These are phyloP conservation scores for Cherax quadricarinatus DNA, from an alignment of 1,140 invertebrate species.

Conservation along the genomic window DNA sequence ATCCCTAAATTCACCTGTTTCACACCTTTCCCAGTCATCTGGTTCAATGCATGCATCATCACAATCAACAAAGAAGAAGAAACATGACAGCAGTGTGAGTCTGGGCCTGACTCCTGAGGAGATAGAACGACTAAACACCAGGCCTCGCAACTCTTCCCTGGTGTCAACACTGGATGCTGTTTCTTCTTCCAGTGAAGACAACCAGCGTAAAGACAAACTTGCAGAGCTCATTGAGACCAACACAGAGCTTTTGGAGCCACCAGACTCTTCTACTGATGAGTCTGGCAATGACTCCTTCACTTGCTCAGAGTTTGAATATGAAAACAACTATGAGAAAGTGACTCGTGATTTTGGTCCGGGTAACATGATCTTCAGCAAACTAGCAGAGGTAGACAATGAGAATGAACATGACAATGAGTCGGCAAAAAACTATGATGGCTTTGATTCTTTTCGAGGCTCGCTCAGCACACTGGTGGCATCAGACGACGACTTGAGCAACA, in stretches of 20 bases:
- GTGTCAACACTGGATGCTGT: conserved; percentile 95
- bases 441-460: conserved; percentile 94
- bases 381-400: conserved; percentile 80
- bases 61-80: conserved; percentile 80
- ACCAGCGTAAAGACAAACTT: conserved; percentile 74
- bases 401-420: conserved; percentile 78
- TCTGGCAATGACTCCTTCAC: conserved; percentile 98
- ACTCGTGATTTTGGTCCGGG: conserved; percentile 78
- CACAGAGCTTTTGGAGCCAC: conserved; percentile 75
- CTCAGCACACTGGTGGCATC: conserved; percentile 94
- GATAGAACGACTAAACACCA: conserved; percentile 88
- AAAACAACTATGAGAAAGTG: conserved; percentile 87
- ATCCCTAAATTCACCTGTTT: conserved; percentile 92
- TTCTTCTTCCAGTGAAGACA: conserved; percentile 91
- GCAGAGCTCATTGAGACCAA: conserved; percentile 77
- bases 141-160: conserved; percentile 87
- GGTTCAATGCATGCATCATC: conserved; percentile 76
- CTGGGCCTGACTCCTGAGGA: conserved; percentile 88
- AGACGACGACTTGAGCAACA: conserved; percentile 86
- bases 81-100: conserved; percentile 73
- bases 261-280: conserved; percentile 91
- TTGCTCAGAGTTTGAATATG: conserved; percentile 98
- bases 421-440: conserved; percentile 85
- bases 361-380: conserved; percentile 84
- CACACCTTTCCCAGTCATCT: conserved; percentile 89